Evolutionary conservation across 2,113 vertebrate genomes (phyloP), one percentile per base, ranked within the genome.

Genomic region (Picathartes gymnocephalus): DNA sequence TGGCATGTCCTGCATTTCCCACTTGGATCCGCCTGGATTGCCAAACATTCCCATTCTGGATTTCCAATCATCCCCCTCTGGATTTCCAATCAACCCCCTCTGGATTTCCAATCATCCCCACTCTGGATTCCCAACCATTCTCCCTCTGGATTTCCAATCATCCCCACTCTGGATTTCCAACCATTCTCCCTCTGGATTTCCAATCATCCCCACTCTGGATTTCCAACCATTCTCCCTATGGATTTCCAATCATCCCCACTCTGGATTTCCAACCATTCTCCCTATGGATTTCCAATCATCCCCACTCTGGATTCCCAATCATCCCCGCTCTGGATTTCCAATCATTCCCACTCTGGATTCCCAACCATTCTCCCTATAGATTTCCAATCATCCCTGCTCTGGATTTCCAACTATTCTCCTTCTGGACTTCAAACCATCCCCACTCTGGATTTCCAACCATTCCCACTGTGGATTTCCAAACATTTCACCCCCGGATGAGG

Each of bases 351-450:
- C 10, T 50, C 16, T 15, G 23, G 12, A 27, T 50, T 77, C 1
- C 27, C 18, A 9, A 8, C 10, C 4, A 9, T 28, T 1, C 2
- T 3, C 40, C 5, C 5, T 56, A 13, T 9, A 13, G 35, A 17
- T 39, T 53, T 1, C 37, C 27, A 40, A 11, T 4, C 2, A 13
- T 31, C 3, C 50, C 6, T 20, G 5, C 15, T 48, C 13, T 24
- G 28, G 35, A 13, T 39, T 70, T 2, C 13, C 14, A 62, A 23
- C 7, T 10, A 11, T 45, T 6, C 15, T 2, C 21, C 12, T 4
- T n/a, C 5, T 37, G 30, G 12, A 7, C 50, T 27, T 19, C 57
- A 9, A 64, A 11, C 33, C 19, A 18, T 21, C 0, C 24, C 3
- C 24, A 13, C 6, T 58, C 3, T 42, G n/a, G 15, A 8, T 58